Base-by-base conservation (phyloP, 2,888 invertebrate genomes). In the Ichneumoninae sp. region DNA sequence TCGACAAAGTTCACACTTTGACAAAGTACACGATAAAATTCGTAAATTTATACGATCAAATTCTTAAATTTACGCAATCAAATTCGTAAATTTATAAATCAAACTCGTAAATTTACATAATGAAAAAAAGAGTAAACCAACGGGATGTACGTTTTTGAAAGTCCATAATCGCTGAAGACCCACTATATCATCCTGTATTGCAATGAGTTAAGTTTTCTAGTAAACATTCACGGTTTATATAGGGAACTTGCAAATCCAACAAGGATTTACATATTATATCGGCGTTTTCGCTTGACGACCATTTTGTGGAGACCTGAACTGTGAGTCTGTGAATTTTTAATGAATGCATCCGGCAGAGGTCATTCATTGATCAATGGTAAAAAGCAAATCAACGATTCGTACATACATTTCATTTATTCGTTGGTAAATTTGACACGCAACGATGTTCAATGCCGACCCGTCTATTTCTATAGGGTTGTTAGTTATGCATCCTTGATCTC, bases 391-490 rank as follows among this genome's bases (percentile, higher is more conserved):
- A 30, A 63, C 7, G n/a, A 30, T 30, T 16, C 30, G n/a, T 8
- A 33, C n/a, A 1, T 33, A 5, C 33, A 16, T 63, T 30, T 63
- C 16, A 30, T 63, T 30, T 30, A 5, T 63, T 13, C 30, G n/a
- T 16, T 16, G 63, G 26, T n/a, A 13, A 16, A 30, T 30, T 30
- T 30, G 13, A 5, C 13, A 16, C 13, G 30, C 26, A 4, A 13
- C 1, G 60, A 16, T 26, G 16, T 26, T 16, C 60, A 26, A 30
- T 13, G 13, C 16, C 60, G 40, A 10, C 40, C 3, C 40, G 44
- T 52, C 22, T 54, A 54, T 52, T 70, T 60, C 33, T 47, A 47
- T 47, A 47, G 16, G 44, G 4, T 47, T n/a, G 50, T 70, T 54
- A 54, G 19, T 19, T 22, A 22, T 22, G 36, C 71, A 36, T 33